Percentiles rank a stretch among this genome's conserved stretches.
These are phyloP conservation scores for Xiphydria camelus DNA, from an alignment of 2,888 invertebrate genomes.

Conservation along the genomic window DNA sequence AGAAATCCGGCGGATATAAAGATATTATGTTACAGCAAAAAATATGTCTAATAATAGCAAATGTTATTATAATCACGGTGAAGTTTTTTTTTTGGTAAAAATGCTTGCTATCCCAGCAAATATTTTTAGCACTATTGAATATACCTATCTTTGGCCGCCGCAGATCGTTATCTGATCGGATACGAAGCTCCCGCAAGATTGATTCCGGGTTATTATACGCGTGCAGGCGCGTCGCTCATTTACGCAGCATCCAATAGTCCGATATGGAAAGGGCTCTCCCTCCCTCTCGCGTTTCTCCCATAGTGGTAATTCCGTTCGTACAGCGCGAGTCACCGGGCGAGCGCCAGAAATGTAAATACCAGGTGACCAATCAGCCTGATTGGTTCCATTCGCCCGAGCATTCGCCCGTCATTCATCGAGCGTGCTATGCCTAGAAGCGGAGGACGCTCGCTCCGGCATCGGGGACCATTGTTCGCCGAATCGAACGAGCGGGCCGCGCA, in stretches of 20 bases:
- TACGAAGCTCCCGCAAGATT: neutral
- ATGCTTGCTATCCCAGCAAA: too few relatives aligned
- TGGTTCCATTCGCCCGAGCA: conserved; percentile 54
- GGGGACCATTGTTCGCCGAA: conserved; percentile 1
- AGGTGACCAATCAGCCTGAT: conserved; percentile 56
- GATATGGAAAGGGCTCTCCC: conserved; percentile 1
- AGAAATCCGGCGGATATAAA: too few relatives aligned
- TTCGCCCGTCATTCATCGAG: conserved; percentile 53
- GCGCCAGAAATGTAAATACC: conserved; percentile 53
- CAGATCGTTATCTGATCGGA: too few relatives aligned
- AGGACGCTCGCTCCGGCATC: neutral
- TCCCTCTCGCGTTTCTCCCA: too few relatives aligned
- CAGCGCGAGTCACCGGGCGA: neutral
- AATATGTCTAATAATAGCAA: too few relatives aligned
- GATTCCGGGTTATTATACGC: neutral
- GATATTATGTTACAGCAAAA: too few relatives aligned
- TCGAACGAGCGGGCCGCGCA: conserved; percentile 1
- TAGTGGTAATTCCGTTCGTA: too few relatives aligned
- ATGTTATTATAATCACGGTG: too few relatives aligned
- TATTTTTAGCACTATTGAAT: too few relatives aligned
- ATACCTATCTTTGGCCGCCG: too few relatives aligned
- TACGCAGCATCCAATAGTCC: neutral
- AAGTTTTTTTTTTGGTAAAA: too few relatives aligned
- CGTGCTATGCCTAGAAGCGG: conserved; percentile 7
- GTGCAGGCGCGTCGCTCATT: neutral